Evolutionary conservation across 2,888 invertebrate species (phyloP), one percentile per base, ranked within the genome.

Genomic region (Cheilosia soror): DNA sequence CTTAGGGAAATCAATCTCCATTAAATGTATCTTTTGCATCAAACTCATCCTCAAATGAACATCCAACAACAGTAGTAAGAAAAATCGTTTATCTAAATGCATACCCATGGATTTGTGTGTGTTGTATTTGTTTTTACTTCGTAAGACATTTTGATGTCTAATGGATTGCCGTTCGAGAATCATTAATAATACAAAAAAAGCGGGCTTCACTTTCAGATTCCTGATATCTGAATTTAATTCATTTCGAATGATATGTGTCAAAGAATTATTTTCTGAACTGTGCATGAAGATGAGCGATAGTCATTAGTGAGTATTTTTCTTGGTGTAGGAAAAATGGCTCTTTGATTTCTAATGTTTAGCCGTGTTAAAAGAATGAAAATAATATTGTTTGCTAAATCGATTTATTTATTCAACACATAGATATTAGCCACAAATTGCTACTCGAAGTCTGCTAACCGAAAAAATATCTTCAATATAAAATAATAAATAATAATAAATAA

Each of bases 81-180:
- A 15, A 72, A 72, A 72, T 51, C 49, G 49, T 51, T 72, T 53
- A 72, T 51, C 62, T 53, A 51, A 72, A 72, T 72, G 72, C 72
- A 72, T 71, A 13, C 37, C 37, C n/a, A 20, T 9, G 42, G 7
- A 31, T 42, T 58, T 58, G 33, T 9, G 33, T 33, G 33, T 33
- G 31, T 31, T 37, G 37, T 37, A 9, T 60, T 37, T 72, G 49
- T 31, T 72, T 62, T 27, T 49, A 33, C 49, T 11, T 40, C 25
- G 42, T 51, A 29, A 40, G 65, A 60, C 49, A 40, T 66, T 20
- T 55, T 65, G 55, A 65, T 75, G 57, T 76, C 66, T 76, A 66
- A 66, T 51, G 65, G 57, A 66, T 76, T 66, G 66, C 49, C 42
- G 9, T 37, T 33, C 49, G 25, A 27, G 58, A 58, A 58, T 71